Percentiles rank a stretch among this genome's conserved stretches.
phyloP scores from a whole-genome alignment of 1,140 invertebrate genomes.

The Thalassaphorura encarpata region DNA sequence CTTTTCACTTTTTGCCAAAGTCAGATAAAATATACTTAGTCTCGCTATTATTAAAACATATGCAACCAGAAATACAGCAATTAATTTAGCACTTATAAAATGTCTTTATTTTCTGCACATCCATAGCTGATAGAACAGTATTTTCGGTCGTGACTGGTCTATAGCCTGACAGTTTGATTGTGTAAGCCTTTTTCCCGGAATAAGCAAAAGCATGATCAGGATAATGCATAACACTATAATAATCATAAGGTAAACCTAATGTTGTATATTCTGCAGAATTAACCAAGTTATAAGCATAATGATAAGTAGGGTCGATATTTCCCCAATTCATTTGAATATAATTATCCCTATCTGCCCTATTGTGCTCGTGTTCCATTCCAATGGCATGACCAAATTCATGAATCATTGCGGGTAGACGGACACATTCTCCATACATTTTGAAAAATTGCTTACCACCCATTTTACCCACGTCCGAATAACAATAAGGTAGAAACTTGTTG shows the following conservation, averaged over 20 bases:
- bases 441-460: constrained; percentile 7
- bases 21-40: too few relatives aligned
- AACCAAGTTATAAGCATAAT: constrained; percentile 7
- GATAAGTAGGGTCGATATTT: constrained; percentile 23
- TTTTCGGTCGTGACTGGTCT: too few relatives aligned
- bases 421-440: constrained; percentile 32
- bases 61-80: too few relatives aligned
- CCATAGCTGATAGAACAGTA: too few relatives aligned
- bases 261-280: background rate
- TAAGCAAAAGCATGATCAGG: background rate
- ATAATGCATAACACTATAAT: constrained; percentile 15
- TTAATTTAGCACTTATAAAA: too few relatives aligned
- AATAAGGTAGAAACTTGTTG: background rate
- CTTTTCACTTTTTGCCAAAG: too few relatives aligned
- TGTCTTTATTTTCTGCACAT: too few relatives aligned
- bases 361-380: constrained; percentile 31
- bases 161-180: too few relatives aligned
- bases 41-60: too few relatives aligned
- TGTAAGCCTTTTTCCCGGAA: background rate
- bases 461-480: constrained; percentile 8
- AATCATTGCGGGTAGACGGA: constrained; percentile 27
- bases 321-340: constrained; percentile 18
- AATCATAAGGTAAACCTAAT: constrained; percentile 8
- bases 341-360: constrained; percentile 27
- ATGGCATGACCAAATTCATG: constrained; percentile 31